Base-by-base conservation (phyloP, 2,888 invertebrate genomes). In the Aphelenchoides bicaudatus region DNA sequence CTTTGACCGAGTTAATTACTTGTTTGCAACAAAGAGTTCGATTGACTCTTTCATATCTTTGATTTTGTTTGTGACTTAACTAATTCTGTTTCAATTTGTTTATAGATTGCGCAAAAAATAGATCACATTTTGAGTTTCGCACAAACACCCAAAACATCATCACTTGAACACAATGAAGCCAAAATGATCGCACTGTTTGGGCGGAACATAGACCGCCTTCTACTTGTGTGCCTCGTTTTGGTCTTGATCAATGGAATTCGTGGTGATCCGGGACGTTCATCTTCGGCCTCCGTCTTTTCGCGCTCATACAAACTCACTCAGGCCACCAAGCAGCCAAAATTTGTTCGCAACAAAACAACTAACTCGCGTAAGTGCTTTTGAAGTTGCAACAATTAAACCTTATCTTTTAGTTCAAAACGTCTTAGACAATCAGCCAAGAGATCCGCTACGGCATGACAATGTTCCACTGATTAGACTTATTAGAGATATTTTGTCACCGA, bases 401-500 rank as follows among this genome's bases (percentile, higher is more conserved):
- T 10, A n/a, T 19, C n/a, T 43, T 43, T 19, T n/a, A 43, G 43
- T 43, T 43, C 34, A 30, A 34, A 51, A 51, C 37, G 3, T 51
- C 8, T 39, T 51, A 28, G 49, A 48, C 28, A n/a, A 28, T n/a
- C 29, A 48, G 19, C 49, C 31, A 8, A 19, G 55, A 46, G 55
- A 54, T n/a, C 27, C 56, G 2, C 19, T 54, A 6, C 27, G 30
- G 21, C 55, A 54, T 58, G 65, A 68, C 25, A 65, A 73, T 39
- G 71, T 75, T 37, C 74, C 75, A 16, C 61, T 74, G 47, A 65
- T 76, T 10, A 59, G 73, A 25, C 50, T 75, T 8, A 76, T 74
- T 1, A 48, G 72, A 19, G 74, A 75, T 50, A 60, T 75, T 21
- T 56, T 75, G 6, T 53, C 73, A 3, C 63, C 62, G n/a, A 66